Evolutionary conservation across 2,113 vertebrate species (phyloP).

Genomic region (Nothocercus julius): DNA sequence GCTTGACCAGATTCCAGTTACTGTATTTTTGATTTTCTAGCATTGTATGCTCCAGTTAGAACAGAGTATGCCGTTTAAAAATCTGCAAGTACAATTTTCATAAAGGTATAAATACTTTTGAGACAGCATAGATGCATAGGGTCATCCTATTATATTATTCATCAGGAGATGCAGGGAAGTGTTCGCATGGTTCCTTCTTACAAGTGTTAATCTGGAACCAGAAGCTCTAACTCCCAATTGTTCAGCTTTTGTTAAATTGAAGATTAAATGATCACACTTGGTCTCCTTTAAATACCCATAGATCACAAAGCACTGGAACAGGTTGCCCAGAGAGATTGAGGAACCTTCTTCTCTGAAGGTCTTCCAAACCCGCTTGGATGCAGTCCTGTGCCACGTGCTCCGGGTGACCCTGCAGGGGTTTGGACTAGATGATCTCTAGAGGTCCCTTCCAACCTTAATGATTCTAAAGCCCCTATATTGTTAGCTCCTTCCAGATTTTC

Average conservation of each 20-base stretch:
- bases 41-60: background rate
- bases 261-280: background rate
- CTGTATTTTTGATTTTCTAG: background rate
- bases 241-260: background rate
- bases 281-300: background rate
- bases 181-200: background rate
- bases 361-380: too few relatives aligned
- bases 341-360: too few relatives aligned
- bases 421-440: too few relatives aligned
- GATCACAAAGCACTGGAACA: background rate
- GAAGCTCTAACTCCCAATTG: background rate
- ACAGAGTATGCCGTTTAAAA: background rate
- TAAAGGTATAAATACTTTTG: background rate
- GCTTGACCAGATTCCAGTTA: background rate
- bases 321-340: too few relatives aligned
- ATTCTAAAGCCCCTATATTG: background rate
- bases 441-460: too few relatives aligned
- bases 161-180: background rate
- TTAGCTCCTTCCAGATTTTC: background rate
- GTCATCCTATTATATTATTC: background rate
- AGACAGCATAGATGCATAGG: background rate
- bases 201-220: background rate
- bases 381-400: too few relatives aligned
- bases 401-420: too few relatives aligned
- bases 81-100: background rate